These are phyloP conservation scores for Drosophila asahinai DNA, from an alignment of 1,140 invertebrate species.

Conservation along the genomic window DNA sequence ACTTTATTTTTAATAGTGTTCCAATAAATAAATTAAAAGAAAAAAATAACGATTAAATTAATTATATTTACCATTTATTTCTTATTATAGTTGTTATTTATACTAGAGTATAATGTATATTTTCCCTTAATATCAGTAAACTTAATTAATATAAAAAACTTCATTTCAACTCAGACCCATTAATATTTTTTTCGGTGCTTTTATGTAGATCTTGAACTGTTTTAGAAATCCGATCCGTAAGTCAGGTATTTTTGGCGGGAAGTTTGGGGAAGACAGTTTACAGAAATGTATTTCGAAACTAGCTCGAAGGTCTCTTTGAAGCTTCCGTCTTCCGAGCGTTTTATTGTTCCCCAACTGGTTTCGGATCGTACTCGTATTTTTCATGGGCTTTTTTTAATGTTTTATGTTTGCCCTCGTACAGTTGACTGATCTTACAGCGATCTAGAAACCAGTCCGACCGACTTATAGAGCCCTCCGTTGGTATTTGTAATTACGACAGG, in stretches of 20 bases:
- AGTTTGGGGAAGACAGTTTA: not conserved
- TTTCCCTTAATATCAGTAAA: too few relatives aligned
- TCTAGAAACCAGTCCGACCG: conserved; percentile 16
- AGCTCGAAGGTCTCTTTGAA: conserved; percentile 43
- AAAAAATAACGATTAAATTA: too few relatives aligned
- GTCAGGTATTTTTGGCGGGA: conserved; percentile 31
- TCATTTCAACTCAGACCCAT: too few relatives aligned
- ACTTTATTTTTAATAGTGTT: too few relatives aligned
- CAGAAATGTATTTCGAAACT: conserved; percentile 39
- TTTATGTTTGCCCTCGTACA: conserved; percentile 44
- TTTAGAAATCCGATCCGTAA: conserved; percentile 13
- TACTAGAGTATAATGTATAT: too few relatives aligned
- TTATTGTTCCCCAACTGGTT: conserved; percentile 36
- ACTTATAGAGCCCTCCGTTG: conserved; percentile 1
- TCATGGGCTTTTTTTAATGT: conserved; percentile 19
- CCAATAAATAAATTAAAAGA: too few relatives aligned
- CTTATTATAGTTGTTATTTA: too few relatives aligned
- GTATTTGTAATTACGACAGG: conserved; percentile 26
- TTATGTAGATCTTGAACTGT: not conserved
- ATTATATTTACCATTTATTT: too few relatives aligned
- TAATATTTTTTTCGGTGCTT: not conserved
- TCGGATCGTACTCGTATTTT: conserved; percentile 16
- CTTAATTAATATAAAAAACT: not conserved
- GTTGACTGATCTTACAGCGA: conserved; percentile 45
- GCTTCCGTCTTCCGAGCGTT: conserved; percentile 35